Conservation (phyloP, 2,113 vertebrate genomes). For the Etia nguti region DNA sequence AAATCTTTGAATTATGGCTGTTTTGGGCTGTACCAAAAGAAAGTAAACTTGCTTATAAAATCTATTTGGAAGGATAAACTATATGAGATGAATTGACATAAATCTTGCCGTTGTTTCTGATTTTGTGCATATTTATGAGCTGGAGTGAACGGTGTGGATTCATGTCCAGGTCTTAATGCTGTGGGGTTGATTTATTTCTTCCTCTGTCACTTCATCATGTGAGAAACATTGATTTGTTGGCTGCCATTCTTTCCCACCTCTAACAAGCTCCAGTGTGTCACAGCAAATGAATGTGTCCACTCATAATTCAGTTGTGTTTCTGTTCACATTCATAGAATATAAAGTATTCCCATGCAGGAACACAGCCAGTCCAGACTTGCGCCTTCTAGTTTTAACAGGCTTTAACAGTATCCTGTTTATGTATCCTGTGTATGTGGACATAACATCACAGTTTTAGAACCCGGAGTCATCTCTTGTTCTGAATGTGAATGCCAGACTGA, state of each 20-base stretch:
- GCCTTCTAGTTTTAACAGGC: neutral
- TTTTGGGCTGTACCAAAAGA: neutral
- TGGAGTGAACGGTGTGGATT: neutral
- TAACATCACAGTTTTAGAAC: neutral
- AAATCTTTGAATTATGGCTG: neutral
- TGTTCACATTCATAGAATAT: neutral
- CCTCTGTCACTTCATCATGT: neutral
- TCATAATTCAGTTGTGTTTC: neutral
- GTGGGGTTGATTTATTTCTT: neutral
- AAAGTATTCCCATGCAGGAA: neutral
- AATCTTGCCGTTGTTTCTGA: neutral
- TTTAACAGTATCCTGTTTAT: neutral
- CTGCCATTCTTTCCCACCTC: neutral
- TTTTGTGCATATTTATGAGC: neutral
- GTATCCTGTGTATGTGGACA: neutral
- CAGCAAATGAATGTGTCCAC: neutral
- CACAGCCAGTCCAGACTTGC: neutral
- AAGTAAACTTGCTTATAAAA: neutral
- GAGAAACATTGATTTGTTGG: neutral
- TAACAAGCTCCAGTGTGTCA: neutral
- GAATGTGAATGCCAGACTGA: neutral
- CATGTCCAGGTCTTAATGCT: neutral
- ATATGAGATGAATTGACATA: neutral
- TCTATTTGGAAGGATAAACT: neutral
- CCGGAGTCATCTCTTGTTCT: neutral